A percentile compares a stretch with the other conserved stretches of the same genome.
Conservation (phyloP, 2,888 invertebrate species). For the Netelia melanura region DNA sequence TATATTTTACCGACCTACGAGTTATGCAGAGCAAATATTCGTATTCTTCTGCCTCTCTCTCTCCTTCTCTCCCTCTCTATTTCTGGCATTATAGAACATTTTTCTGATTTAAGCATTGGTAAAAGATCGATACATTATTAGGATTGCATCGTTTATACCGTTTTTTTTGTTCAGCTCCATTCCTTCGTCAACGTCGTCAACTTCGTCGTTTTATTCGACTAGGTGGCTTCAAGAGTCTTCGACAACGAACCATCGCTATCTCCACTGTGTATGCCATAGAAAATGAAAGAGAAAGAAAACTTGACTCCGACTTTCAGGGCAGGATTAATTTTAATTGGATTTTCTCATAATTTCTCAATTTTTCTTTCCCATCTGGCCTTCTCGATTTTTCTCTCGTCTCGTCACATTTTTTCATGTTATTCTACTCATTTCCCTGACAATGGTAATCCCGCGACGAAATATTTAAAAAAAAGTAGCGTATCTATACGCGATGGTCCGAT, state of each 20-base stretch:
- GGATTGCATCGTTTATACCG: not conserved
- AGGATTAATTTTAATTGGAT: constrained; percentile 42
- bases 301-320: not conserved
- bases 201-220: not conserved
- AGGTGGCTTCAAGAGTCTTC: not conserved
- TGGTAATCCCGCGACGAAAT: not conserved
- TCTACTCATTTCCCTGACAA: not conserved
- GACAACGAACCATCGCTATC: no score
- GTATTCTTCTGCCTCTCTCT: not conserved
- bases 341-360: constrained; percentile 2
- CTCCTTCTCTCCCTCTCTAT: not conserved
- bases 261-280: not conserved
- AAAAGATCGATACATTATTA: constrained; percentile 16
- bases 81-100: not conserved
- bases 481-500: not conserved
- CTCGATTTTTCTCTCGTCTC: not conserved
- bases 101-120: not conserved
- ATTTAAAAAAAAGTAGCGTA: not conserved
- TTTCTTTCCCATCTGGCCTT: not conserved
- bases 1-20: constrained; percentile 37
- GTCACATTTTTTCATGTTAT: not conserved
- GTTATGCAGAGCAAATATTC: constrained; percentile 4
- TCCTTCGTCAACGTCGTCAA: not conserved
- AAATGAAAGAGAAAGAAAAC: not conserved
- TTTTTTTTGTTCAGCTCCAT: not conserved